Percentiles rank a stretch among this genome's conserved stretches.
phyloP scores from a whole-genome alignment of 1,140 invertebrate genomes.

The Drosophila simulans region DNA sequence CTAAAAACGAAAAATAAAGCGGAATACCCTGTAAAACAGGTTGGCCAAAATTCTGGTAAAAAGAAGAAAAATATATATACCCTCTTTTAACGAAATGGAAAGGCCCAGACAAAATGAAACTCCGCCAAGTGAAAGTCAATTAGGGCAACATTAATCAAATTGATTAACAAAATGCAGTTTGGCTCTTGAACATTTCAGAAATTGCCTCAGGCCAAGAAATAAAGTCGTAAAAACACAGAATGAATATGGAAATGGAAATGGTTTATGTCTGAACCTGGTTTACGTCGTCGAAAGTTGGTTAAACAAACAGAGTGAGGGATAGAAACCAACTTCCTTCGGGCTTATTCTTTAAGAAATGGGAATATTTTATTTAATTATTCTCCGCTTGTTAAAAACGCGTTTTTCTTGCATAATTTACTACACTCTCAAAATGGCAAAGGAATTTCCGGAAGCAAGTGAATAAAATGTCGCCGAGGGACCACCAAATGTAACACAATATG shows the following conservation, averaged over 20 bases:
- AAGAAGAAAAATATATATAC: conserved; percentile 12
- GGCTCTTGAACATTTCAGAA: conserved; percentile 20
- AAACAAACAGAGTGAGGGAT: conserved; percentile 1
- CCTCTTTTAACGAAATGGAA: conserved; percentile 42
- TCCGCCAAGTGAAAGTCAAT: conserved; percentile 74
- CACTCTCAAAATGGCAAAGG: conserved; percentile 40
- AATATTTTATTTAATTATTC: conserved; percentile 18
- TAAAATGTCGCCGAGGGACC: neutral
- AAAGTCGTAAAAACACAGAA: conserved; percentile 11
- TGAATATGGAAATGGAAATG: conserved; percentile 10
- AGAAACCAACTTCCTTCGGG: conserved; percentile 19
- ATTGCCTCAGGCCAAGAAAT: conserved; percentile 1
- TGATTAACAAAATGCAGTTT: conserved; percentile 58
- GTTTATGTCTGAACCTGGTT: neutral
- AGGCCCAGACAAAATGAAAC: conserved; percentile 20
- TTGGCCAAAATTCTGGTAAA: conserved; percentile 28
- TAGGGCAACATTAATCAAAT: conserved; percentile 78
- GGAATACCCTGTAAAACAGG: conserved; percentile 14
- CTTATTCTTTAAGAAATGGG: conserved; percentile 26
- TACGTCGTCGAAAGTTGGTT: conserved; percentile 21
- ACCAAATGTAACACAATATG: conserved; percentile 60
- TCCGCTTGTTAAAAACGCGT: conserved; percentile 3
- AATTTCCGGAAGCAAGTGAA: conserved; percentile 42
- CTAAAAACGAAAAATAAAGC: conserved; percentile 25
- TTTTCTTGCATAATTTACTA: conserved; percentile 29